A percentile compares a stretch with the other conserved stretches of the same genome.
Evolutionary conservation across 92 coral and sea anemone species (phyloP).

Genomic region (Bergia puertoricense): DNA sequence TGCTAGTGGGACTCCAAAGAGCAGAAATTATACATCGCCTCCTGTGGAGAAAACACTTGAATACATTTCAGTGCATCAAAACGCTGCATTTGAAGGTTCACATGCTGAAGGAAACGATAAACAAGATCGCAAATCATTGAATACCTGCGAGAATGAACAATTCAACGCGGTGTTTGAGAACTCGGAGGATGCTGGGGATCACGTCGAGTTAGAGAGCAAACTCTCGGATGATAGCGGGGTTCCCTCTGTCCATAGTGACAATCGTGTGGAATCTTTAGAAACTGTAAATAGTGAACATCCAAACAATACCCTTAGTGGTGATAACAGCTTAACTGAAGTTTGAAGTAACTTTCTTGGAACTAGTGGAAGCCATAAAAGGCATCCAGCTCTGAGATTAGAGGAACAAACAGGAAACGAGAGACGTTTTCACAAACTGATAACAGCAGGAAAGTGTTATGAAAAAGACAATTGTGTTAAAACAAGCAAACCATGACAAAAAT

Average conservation of each 20-base stretch:
- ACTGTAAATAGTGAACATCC: not conserved
- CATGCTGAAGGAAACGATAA: not conserved
- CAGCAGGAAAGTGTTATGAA: no score
- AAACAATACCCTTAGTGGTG: not conserved
- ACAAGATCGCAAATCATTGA: not conserved
- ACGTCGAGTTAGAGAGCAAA: not conserved
- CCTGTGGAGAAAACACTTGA: not conserved
- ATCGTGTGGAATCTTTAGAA: not conserved
- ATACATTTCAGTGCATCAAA: not conserved
- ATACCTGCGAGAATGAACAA: not conserved
- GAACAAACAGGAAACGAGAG: no score
- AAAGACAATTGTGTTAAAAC: no score
- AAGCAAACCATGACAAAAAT: no score
- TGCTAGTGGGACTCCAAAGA: not conserved
- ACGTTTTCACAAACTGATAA: not conserved
- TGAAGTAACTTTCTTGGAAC: not conserved
- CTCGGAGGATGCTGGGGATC: not conserved
- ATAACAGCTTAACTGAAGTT: not conserved
- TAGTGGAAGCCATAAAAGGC: not conserved
- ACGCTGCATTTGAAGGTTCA: constrained; percentile 11
- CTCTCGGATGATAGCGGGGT: not conserved
- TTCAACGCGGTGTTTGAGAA: not conserved
- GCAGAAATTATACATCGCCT: not conserved
- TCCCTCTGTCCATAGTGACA: not conserved
- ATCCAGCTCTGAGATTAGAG: not conserved